Evolutionary conservation across 1,140 invertebrate genomes (phyloP).

Genomic region (Himalopsyche phryganea): DNA sequence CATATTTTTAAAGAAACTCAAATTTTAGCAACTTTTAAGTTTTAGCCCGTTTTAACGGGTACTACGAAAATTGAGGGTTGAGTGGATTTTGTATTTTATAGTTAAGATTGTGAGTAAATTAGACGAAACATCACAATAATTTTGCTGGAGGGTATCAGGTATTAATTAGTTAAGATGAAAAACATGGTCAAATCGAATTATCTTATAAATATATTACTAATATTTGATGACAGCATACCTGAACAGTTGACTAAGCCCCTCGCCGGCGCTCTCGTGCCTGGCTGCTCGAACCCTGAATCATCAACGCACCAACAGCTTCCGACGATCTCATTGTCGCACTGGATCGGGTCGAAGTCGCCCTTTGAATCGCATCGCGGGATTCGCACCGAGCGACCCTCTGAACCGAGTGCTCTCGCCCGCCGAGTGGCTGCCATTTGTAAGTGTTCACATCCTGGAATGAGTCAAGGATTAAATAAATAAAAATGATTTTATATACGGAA

Average conservation of each 20-base stretch:
- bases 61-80: too few relatives aligned
- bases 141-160: too few relatives aligned
- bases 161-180: too few relatives aligned
- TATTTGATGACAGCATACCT: conserved; percentile 53
- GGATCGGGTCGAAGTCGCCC: conserved; percentile 73
- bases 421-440: conserved; percentile 58
- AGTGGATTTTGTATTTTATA: too few relatives aligned
- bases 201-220: too few relatives aligned
- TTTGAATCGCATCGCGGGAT: conserved; percentile 64
- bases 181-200: too few relatives aligned
- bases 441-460: conserved; percentile 63
- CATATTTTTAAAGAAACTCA: too few relatives aligned
- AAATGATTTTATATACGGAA: too few relatives aligned
- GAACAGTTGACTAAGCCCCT: conserved; percentile 67
- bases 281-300: conserved; percentile 69
- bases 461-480: not conserved
- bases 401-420: conserved; percentile 58
- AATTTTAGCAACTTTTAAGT: too few relatives aligned
- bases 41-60: too few relatives aligned
- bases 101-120: too few relatives aligned
- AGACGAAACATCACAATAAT: too few relatives aligned
- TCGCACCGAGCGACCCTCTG: conserved; percentile 51
- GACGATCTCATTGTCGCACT: conserved; percentile 65
- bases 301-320: conserved; percentile 81
- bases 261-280: conserved; percentile 67